Conservation (phyloP, 1,140 invertebrate species). For the Neoseiulus cucumeris region DNA sequence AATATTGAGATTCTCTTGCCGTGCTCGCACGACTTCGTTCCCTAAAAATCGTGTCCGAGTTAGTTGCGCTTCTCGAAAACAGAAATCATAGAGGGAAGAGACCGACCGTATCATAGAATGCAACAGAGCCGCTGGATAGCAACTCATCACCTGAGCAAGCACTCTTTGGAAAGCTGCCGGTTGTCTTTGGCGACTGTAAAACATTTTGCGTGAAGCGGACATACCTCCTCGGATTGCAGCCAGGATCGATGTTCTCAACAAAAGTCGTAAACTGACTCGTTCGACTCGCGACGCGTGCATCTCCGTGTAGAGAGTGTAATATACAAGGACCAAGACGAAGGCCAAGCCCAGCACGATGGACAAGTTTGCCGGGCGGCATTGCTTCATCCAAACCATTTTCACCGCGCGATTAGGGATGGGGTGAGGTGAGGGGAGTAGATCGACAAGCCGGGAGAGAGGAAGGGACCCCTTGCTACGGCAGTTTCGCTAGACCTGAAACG, state of each 20-base stretch:
- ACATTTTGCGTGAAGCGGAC: background rate
- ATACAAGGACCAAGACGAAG: background rate
- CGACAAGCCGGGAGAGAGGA: too few species aligned
- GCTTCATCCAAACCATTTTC: conserved; percentile 8
- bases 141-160: too few species aligned
- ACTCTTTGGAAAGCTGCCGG: too few species aligned
- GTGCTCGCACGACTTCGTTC: background rate
- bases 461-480: too few species aligned
- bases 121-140: too few species aligned
- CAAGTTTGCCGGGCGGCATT: conserved; percentile 1
- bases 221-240: background rate
- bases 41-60: background rate
- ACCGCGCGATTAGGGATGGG: background rate
- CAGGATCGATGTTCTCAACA: background rate
- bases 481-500: too few species aligned
- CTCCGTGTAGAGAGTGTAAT: conserved; percentile 4
- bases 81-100: too few species aligned
- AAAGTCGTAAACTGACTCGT: background rate
- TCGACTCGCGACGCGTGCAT: background rate
- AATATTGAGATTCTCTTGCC: background rate
- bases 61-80: too few species aligned
- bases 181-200: too few species aligned
- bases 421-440: too few species aligned
- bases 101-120: too few species aligned
- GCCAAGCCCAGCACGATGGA: background rate